phyloP scores from a whole-genome alignment of 2,888 invertebrate species.

The Mythimna lalbum region DNA sequence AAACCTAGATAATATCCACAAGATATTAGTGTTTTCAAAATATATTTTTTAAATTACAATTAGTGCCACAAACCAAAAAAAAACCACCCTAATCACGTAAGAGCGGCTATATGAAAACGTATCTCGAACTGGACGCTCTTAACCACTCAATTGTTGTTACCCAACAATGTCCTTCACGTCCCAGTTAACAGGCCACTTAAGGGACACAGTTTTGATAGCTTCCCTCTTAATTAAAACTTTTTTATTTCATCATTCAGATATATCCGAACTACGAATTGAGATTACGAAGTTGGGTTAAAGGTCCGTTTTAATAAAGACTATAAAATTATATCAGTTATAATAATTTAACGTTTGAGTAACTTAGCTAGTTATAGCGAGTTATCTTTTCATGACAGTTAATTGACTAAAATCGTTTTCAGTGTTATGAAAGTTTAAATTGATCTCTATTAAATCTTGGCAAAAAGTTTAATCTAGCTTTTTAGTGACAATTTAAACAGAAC shows the following conservation, averaged over 20 bases:
- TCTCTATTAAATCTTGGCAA: constrained; percentile 1
- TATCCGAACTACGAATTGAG: constrained; percentile 40
- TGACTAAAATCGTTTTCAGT: constrained; percentile 14
- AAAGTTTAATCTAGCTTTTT: neutral
- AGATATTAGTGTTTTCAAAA: too few species aligned
- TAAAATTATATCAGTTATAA: constrained; percentile 49
- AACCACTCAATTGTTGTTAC: neutral
- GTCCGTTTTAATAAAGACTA: constrained; percentile 17
- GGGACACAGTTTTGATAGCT: constrained; percentile 25
- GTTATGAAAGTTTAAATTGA: neutral
- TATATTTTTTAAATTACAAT: too few species aligned
- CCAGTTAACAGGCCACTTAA: constrained; percentile 14
- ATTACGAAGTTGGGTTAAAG: constrained; percentile 40
- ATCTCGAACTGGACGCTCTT: neutral
- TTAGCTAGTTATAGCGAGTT: constrained; percentile 17
- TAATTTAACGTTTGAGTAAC: constrained; percentile 43
- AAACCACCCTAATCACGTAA: too few species aligned
- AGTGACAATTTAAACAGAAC: neutral
- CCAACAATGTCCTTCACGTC: neutral
- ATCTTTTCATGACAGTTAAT: constrained; percentile 24
- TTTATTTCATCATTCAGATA: constrained; percentile 47
- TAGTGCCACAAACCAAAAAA: too few species aligned
- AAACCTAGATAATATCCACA: too few species aligned
- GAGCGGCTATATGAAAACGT: too few species aligned
- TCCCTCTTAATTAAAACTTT: constrained; percentile 52